Conservation (phyloP, 2,797 vertebrate genomes). For the Bradypodion ventrale region DNA sequence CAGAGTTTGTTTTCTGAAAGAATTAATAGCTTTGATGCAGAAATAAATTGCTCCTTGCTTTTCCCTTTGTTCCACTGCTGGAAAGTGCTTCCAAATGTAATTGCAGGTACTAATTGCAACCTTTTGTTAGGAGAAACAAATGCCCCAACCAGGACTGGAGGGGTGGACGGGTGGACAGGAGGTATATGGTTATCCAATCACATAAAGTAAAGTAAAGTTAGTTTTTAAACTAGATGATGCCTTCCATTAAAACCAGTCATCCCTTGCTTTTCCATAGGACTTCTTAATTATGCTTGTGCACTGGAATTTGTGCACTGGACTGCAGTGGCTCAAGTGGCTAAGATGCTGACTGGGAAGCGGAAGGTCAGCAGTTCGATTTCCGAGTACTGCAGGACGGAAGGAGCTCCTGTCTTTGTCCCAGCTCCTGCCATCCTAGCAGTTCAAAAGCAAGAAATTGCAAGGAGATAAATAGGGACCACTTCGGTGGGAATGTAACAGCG, state of each 20-base stretch:
- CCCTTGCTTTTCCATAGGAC: not conserved
- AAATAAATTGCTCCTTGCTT: constrained; percentile 54
- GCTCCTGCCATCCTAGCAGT: no score
- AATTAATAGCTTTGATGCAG: constrained; percentile 63
- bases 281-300: not conserved
- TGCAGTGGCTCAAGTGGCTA: no score
- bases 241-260: constrained; percentile 41
- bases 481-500: no score
- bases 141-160: constrained; percentile 8
- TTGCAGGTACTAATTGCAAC: constrained; percentile 57
- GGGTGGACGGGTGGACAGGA: not conserved
- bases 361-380: no score
- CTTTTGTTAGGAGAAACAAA: constrained; percentile 59
- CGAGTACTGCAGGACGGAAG: no score
- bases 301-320: no score
- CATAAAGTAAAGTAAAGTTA: constrained; percentile 42
- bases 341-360: no score
- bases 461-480: no score
- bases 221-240: constrained; percentile 35
- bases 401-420: no score
- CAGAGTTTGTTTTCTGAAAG: constrained; percentile 47
- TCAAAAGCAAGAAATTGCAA: no score
- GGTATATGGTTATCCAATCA: constrained; percentile 48
- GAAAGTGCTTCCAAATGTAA: constrained; percentile 50
- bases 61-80: constrained; percentile 50